Base-by-base conservation (phyloP, 1,140 invertebrate species). In the Papilio aristodemus region DNA sequence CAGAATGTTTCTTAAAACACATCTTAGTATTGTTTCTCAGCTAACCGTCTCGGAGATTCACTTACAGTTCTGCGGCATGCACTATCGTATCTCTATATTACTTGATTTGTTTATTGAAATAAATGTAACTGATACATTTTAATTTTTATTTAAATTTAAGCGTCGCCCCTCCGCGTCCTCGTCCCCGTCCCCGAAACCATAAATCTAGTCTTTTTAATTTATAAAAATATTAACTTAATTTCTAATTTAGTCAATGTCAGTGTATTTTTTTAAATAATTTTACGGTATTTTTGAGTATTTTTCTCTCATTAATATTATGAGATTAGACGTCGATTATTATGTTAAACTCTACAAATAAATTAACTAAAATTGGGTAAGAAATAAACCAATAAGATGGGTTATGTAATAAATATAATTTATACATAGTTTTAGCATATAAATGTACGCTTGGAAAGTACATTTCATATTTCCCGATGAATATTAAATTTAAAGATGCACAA, bases 131-230 rank as follows among this genome's bases (percentile, higher is more conserved):
- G 77, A 83, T 85, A 75, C 83, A 74, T 80, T 74, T n/a, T 87
- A 90, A 88, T 84, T 88, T 89, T 90, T 89, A 87, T 89, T 87
- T 80, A 81, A 81, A 85, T 81, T 84, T 81, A 69, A 75, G 63
- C 63, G 39, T 46, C 37, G 63, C 63, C 14, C 50, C n/a, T n/a
- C n/a, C n/a, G n/a, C n/a, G n/a, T 13, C 63, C 41, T 41, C 36
- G 63, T 63, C 19, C 22, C 63, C 63, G 22, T 32, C 27, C 63
- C 41, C 13, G 25, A 32, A 17, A 43, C 9, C 6, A 14, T 43
- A 22, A 3, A 43, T 66, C 63, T 66, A 66, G 63, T 66, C 63
- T 66, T 25, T 19, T 14, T 25, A 43, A 66, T 46, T 41, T 64
- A 64, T 39, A 64, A 39, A 27, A 62, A 66, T 66, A 66, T 46